Evolutionary conservation across 2,888 invertebrate genomes (phyloP).

Genomic region (Aquatica leii): DNA sequence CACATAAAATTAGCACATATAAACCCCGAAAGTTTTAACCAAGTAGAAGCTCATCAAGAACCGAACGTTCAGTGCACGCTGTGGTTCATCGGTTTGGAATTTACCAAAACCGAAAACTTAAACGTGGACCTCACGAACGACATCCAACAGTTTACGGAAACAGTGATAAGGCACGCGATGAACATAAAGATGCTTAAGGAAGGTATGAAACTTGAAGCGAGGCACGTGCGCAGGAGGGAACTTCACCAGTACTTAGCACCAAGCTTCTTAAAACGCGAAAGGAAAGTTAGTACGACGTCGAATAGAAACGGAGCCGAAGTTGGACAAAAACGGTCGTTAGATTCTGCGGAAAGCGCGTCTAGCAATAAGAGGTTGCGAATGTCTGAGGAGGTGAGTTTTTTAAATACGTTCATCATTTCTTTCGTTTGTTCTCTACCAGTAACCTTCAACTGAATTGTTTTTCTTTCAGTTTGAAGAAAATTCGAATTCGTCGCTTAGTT

Average conservation of each 20-base stretch:
- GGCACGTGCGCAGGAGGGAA: conserved; percentile 85
- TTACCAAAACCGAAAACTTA: conserved; percentile 85
- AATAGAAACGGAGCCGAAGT: conserved; percentile 44
- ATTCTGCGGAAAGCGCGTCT: conserved; percentile 40
- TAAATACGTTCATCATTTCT: neutral
- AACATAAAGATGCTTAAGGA: conserved; percentile 75
- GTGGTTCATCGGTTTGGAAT: conserved; percentile 98
- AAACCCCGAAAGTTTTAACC: conserved; percentile 87
- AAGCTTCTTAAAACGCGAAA: conserved; percentile 74
- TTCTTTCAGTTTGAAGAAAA: conserved; percentile 58
- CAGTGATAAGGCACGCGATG: conserved; percentile 81
- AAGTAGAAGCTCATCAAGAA: conserved; percentile 60
- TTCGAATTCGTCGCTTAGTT: conserved; percentile 59
- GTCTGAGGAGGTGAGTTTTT: conserved; percentile 50
- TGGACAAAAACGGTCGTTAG: conserved; percentile 49
- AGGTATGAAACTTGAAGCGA: conserved; percentile 84
- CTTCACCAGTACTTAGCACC: conserved; percentile 76
- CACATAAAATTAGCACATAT: conserved; percentile 94
- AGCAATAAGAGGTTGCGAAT: conserved; percentile 51
- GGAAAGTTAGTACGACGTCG: conserved; percentile 65
- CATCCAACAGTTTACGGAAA: conserved; percentile 89
- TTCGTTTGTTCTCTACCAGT: too few species aligned
- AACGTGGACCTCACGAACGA: conserved; percentile 94
- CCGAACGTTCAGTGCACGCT: conserved; percentile 76
- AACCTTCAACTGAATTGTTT: too few species aligned